Conservation (phyloP, 1,140 invertebrate genomes). For the Bombyx mandarina region DNA sequence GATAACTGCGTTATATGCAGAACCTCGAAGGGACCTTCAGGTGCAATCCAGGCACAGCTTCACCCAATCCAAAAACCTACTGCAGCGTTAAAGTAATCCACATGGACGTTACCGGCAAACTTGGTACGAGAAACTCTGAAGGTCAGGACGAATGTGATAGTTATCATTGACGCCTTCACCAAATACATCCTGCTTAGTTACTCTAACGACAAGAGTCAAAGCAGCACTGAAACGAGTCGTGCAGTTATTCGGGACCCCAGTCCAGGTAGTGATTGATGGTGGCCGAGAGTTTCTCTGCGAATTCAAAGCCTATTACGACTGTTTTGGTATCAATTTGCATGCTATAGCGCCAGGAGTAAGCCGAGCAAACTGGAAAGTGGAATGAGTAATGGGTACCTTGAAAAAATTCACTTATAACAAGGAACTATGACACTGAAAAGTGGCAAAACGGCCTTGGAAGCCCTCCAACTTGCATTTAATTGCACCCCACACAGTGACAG, state of each 20-base stretch:
- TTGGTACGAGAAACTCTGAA: constrained; percentile 15
- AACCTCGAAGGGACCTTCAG: constrained; percentile 9
- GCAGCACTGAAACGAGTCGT: constrained; percentile 22
- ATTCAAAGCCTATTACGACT: constrained; percentile 22
- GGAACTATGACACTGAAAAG: constrained; percentile 22
- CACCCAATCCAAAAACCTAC: constrained; percentile 33
- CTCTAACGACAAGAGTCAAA: constrained; percentile 19
- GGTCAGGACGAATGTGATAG: constrained; percentile 26
- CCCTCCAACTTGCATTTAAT: constrained; percentile 24
- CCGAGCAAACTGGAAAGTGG: constrained; percentile 29
- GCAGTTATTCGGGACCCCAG: constrained; percentile 27
- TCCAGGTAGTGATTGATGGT: constrained; percentile 25
- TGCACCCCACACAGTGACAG: constrained; percentile 21
- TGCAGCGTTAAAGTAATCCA: constrained; percentile 20
- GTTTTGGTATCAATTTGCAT: constrained; percentile 20
- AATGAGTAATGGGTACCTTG: constrained; percentile 19
- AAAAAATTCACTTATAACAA: constrained; percentile 27
- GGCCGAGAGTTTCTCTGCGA: constrained; percentile 28
- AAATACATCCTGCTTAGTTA: constrained; percentile 26
- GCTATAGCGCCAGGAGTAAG: constrained; percentile 20
- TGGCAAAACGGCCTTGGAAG: constrained; percentile 22
- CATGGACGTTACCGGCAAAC: constrained; percentile 34
- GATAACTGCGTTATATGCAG: no score
- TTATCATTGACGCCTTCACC: constrained; percentile 41
- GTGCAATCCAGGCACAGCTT: constrained; percentile 24